Percentiles rank a stretch among this genome's conserved stretches.
Conservation (phyloP, 2,888 invertebrate species). For the Cremastinae sp. region DNA sequence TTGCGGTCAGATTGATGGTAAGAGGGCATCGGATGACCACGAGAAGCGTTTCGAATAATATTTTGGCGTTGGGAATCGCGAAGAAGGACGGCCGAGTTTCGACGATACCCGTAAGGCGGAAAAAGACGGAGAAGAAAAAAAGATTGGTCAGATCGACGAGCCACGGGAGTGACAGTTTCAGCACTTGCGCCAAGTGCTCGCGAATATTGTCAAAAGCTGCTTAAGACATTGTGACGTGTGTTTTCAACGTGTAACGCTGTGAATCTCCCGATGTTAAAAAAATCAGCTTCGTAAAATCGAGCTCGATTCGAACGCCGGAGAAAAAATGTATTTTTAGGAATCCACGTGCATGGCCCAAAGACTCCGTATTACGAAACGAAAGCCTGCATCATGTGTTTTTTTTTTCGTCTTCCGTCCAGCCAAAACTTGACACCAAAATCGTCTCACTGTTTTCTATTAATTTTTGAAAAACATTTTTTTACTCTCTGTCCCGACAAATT, state of each 20-base stretch:
- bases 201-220: conserved; percentile 56
- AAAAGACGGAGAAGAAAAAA: conserved; percentile 37
- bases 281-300: not conserved
- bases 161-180: conserved; percentile 61
- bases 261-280: conserved; percentile 5
- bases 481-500: no score
- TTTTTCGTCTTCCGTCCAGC: conserved; percentile 2
- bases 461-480: no score
- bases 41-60: conserved; percentile 61
- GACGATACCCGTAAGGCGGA: conserved; percentile 40
- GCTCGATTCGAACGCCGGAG: conserved; percentile 15
- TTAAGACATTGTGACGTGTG: conserved; percentile 23
- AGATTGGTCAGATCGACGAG: conserved; percentile 59
- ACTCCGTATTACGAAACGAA: conserved; percentile 41
- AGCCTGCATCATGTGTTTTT: conserved; percentile 9
- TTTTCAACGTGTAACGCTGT: conserved; percentile 11
- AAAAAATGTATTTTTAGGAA: conserved; percentile 48
- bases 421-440: conserved; percentile 1
- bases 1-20: conserved; percentile 44
- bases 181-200: conserved; percentile 62
- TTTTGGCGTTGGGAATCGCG: conserved; percentile 51
- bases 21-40: conserved; percentile 31
- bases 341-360: conserved; percentile 33
- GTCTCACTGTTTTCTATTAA: no score
- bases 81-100: conserved; percentile 49